phyloP scores from a whole-genome alignment of 2,888 invertebrate species.

The Acronicta leporina region DNA sequence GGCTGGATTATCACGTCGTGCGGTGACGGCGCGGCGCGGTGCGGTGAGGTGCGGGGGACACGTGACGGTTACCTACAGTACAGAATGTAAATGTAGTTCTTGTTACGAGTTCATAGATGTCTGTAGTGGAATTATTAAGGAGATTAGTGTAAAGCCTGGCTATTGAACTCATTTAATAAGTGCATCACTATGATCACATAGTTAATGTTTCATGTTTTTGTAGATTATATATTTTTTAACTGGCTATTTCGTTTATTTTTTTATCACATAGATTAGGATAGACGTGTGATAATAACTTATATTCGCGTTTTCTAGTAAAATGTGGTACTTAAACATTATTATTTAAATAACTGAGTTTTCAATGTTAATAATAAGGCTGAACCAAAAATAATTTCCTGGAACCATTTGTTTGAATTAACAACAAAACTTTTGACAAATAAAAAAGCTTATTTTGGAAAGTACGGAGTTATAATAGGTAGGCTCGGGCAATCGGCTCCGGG shows the following conservation, averaged over 20 bases:
- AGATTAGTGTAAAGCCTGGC: constrained; percentile 2
- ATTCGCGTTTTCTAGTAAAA: background rate
- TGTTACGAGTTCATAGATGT: constrained; percentile 19
- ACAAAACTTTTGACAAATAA: constrained; percentile 57
- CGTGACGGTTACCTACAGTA: constrained; percentile 16
- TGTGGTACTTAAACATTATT: background rate
- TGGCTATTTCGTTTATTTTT: no score
- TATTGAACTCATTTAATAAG: background rate
- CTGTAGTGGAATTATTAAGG: constrained; percentile 1
- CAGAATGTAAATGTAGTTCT: constrained; percentile 3
- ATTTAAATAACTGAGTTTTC: constrained; percentile 17
- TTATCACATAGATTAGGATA: no score
- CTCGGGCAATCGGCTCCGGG: constrained; percentile 65
- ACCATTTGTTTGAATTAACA: constrained; percentile 57
- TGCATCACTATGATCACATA: background rate
- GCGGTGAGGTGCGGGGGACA: constrained; percentile 10
- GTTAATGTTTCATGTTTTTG: no score
- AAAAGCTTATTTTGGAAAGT: constrained; percentile 64
- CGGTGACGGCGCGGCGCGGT: constrained; percentile 17
- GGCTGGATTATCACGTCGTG: constrained; percentile 51
- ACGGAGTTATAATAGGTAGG: constrained; percentile 65
- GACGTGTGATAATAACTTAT: no score
- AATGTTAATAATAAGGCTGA: constrained; percentile 40
- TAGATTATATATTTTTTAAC: no score
- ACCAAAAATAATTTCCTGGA: constrained; percentile 45